Evolutionary conservation across 2,888 invertebrate species (phyloP), one percentile per base, ranked within the genome.

Genomic region (Ligdia adustata): DNA sequence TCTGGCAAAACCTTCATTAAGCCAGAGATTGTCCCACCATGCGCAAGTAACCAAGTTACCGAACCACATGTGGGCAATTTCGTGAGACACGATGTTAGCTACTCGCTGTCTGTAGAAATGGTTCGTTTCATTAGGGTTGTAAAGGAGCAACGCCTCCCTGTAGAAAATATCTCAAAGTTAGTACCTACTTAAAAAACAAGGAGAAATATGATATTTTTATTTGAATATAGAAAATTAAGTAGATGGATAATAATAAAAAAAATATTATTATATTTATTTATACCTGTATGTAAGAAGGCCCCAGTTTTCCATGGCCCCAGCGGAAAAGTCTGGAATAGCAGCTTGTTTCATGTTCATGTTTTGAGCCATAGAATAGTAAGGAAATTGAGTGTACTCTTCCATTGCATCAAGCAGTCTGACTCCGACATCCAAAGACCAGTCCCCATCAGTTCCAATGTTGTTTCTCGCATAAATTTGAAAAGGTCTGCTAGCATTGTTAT

Each of bases 221-320:
- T n/a, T n/a, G n/a, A n/a, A n/a, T n/a, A n/a, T n/a, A n/a, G n/a
- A n/a, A n/a, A n/a, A n/a, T n/a, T n/a, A n/a, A n/a, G n/a, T n/a
- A n/a, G n/a, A n/a, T n/a, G n/a, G n/a, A n/a, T n/a, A n/a, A n/a
- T n/a, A n/a, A n/a, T n/a, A n/a, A n/a, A n/a, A n/a, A 20, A 20
- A 20, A 20, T 4, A 20, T 2, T 6, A n/a, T 5, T 18, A 4
- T 18, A 6, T 18, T 22, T 22, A 7, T 22, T 22, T 22, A n/a
- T n/a, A 93, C 93, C 92, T 92, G 84, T 95, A 96, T 0, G 95
- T 96, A 22, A 95, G 91, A 16, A 96, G 87, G 3, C 96, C 96
- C 95, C 96, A 96, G 69, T 96, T 96, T 76, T 96, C 96, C 96
- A 96, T 96, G 45, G 96, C 96, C 43, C 94, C 94, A 62, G 94